Evolutionary conservation across 2,888 invertebrate species (phyloP), one percentile per base, ranked within the genome.

Genomic region (Trichacis sp.): DNA sequence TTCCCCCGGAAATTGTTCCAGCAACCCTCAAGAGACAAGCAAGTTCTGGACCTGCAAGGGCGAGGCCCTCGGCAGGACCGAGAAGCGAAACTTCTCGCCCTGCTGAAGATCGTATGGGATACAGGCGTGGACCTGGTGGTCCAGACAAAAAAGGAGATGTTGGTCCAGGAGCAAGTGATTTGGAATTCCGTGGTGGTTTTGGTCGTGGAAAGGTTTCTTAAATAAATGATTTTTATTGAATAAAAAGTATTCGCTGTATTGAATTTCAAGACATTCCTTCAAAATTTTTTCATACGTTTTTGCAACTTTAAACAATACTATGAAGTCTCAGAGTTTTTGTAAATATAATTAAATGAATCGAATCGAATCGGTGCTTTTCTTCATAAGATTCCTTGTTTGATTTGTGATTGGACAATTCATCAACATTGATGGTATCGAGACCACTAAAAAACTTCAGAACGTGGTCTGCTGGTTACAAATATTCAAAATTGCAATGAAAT

Each of bases 1-100:
- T 99, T 80, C 98, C 99, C 6, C 93, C 97, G 69, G 99, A 99
- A 90, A 98, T 99, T 86, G 98, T 99, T 30, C 99, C 99, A 36
- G 93, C 97, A 1, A 99, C 99, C 0, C 88, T 99, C 72, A 98
- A 97, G 87, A 91, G 96, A 70, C 96, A 95, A 74, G 90, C 91
- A 8, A 90, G 96, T 71, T 89, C 94, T 2, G 97, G 97, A 85
- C 91, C 95, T 1, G 91, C 92, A 29, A 90, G 96, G 59, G 92
- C 95, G 51, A 89, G 95, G 65, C 89, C 91, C 0, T 88, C 92
- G 40, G 87, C 90, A 2, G 89, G 90, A 33, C 88, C 92, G 15
- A 87, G 91, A 71, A 87, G 88, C 43, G 91, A 94, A 69, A 87
- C 88, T 43, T 88, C 89, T 4, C 91, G 93, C 79, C 89, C 92